Base-by-base conservation (phyloP, 2,888 invertebrate species). In the Phytoseiulus persimilis region DNA sequence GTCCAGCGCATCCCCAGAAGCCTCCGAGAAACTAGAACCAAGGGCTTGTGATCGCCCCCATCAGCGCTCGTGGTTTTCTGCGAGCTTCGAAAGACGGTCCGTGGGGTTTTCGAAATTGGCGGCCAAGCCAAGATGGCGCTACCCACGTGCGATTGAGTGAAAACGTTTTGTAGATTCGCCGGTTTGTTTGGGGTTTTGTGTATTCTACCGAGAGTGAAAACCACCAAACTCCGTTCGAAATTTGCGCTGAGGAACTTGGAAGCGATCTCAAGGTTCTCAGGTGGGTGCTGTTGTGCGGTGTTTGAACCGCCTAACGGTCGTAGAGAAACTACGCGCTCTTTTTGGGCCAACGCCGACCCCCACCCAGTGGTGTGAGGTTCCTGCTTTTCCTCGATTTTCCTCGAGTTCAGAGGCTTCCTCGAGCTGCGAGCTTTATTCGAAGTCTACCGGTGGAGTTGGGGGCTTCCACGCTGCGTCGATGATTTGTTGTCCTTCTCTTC, bases 61-160 rank as follows among this genome's bases (percentile, higher is more conserved):
- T 1, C 23, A 18, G 9, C 5, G 65, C 28, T 23, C 9, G 1
- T 3, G 65, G 65, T 3, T 65, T 23, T 23, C 1, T 23, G 65
- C 65, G 65, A 65, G 23, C 1, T 65, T 28, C 65, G 1, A 23
- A 65, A 23, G 18, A 18, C 18, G 5, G 9, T 2, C 23, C 28
- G 11, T 6, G 18, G 6, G 33, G 87, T 11, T 33, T 87, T 32
- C 32, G 31, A 32, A 45, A 28, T 11, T 33, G 31, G 87, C 87
- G 87, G 31, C 11, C 32, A 87, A 87, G 45, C 87, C 32, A 87
- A 87, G 11, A 87, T 87, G 87, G 87, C 87, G 87, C 39, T 45
- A 28, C 32, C 87, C 87, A 87, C 87, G 87, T 87, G 87, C 87
- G 32, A 65, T 65, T 28, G 65, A 18, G 65, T 28, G 28, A 87